Evolutionary conservation across 2,888 invertebrate genomes (phyloP).

Genomic region (Stenodema calcarata): DNA sequence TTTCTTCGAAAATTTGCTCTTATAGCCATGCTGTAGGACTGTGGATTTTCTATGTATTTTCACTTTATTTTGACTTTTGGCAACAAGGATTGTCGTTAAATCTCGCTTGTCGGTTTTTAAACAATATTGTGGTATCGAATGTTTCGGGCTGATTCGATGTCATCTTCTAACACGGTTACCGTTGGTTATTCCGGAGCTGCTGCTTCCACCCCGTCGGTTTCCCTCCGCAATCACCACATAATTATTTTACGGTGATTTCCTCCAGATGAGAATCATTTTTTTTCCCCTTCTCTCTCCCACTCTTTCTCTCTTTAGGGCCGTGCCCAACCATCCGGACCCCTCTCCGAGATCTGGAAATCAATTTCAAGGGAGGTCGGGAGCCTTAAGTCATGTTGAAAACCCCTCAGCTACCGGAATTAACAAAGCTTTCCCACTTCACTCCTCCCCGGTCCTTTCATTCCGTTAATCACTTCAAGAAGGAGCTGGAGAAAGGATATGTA

Average conservation of each 20-base stretch:
- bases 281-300: background rate
- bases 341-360: constrained; percentile 9
- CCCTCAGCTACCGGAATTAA: constrained; percentile 42
- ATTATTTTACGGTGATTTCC: background rate
- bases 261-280: background rate
- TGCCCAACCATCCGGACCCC: background rate
- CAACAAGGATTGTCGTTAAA: no score
- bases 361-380: background rate
- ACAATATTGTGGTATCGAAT: no score
- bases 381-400: constrained; percentile 1
- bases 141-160: no score
- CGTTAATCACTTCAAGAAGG: constrained; percentile 41
- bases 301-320: background rate
- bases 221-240: background rate
- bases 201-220: background rate
- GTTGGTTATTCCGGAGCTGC: background rate
- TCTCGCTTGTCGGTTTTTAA: no score
- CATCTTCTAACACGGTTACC: background rate
- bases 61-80: no score
- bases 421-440: constrained; percentile 26
- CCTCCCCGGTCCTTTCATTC: background rate
- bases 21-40: no score
- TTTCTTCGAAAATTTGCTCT: no score
- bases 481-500: constrained; percentile 14
- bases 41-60: no score